These are phyloP conservation scores for Brachionus calyciflorus DNA, from an alignment of 1,140 invertebrate genomes.

Conservation along the genomic window DNA sequence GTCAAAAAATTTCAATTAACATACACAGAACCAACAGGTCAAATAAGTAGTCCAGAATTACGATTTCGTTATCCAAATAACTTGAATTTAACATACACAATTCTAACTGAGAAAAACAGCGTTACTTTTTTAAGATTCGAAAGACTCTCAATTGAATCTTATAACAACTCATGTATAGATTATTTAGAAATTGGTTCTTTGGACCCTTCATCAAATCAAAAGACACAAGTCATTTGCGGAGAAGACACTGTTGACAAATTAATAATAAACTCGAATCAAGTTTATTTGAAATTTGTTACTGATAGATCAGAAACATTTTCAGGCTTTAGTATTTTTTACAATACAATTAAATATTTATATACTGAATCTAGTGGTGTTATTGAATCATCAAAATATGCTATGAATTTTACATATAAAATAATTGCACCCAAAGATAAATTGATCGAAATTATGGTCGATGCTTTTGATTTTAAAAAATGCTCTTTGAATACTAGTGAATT, in stretches of 20 bases:
- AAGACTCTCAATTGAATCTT: slow-evolving; percentile 21
- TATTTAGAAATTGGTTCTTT: slow-evolving; percentile 21
- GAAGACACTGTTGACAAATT: slow-evolving; percentile 4
- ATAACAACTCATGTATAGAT: slow-evolving; percentile 22
- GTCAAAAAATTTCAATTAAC: background rate
- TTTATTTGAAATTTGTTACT: slow-evolving; percentile 38
- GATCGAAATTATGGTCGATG: slow-evolving; percentile 22
- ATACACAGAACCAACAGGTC: slow-evolving; percentile 1
- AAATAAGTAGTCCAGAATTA: background rate
- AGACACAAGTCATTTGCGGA: background rate
- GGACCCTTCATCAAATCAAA: background rate
- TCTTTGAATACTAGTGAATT: background rate
- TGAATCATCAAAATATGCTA: background rate
- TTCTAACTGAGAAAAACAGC: slow-evolving; percentile 7
- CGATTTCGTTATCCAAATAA: slow-evolving; percentile 22
- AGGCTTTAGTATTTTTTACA: slow-evolving; percentile 38
- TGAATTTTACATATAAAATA: slow-evolving; percentile 33
- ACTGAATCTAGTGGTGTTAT: slow-evolving; percentile 20
- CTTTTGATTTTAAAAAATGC: slow-evolving; percentile 39
- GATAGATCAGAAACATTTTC: background rate
- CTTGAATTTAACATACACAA: slow-evolving; percentile 35
- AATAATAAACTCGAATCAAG: slow-evolving; percentile 1
- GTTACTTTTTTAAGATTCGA: slow-evolving; percentile 35
- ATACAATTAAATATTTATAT: slow-evolving; percentile 21
- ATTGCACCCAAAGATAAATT: slow-evolving; percentile 1